A percentile compares a stretch with the other conserved stretches of the same genome.
These are phyloP conservation scores for Ataeniobius toweri DNA, from an alignment of 2,797 vertebrate species.

Conservation along the genomic window DNA sequence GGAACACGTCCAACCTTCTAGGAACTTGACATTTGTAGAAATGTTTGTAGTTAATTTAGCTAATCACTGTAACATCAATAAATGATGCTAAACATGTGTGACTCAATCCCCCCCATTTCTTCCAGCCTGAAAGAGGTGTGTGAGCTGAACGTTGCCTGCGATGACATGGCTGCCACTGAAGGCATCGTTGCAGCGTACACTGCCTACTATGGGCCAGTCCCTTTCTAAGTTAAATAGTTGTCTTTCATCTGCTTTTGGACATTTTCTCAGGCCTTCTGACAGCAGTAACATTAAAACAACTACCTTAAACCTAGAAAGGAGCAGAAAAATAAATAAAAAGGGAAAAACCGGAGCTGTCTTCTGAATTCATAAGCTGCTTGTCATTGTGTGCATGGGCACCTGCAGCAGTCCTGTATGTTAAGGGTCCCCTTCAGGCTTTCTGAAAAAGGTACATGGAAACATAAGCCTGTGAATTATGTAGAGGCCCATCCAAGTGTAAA, in stretches of 20 bases:
- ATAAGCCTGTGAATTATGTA: constrained; percentile 55
- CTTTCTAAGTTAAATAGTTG: constrained; percentile 58
- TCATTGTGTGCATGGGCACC: constrained; percentile 51
- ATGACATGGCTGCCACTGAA: constrained; percentile 83
- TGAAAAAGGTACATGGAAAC: constrained; percentile 59
- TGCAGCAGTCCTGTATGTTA: constrained; percentile 29
- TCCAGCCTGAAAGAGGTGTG: constrained; percentile 84
- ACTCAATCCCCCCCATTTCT: constrained; percentile 3
- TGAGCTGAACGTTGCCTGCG: constrained; percentile 82
- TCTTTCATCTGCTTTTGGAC: constrained; percentile 27
- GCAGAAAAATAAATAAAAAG: constrained; percentile 14
- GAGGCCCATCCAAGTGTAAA: constrained; percentile 51
- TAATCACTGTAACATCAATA: not conserved
- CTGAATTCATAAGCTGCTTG: constrained; percentile 37
- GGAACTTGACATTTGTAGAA: not conserved
- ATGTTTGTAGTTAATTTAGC: not conserved
- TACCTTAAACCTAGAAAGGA: constrained; percentile 41
- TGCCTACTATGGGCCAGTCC: constrained; percentile 79
- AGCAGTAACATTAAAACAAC: constrained; percentile 25
- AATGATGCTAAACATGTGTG: not conserved
- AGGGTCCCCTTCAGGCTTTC: constrained; percentile 44
- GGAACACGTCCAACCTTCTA: not conserved
- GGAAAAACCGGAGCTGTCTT: constrained; percentile 19
- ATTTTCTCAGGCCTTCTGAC: constrained; percentile 29
- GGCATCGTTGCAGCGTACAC: constrained; percentile 86